A percentile compares a stretch with the other conserved stretches of the same genome.
Conservation (phyloP, 2,888 invertebrate genomes). For the Dicycla oo region DNA sequence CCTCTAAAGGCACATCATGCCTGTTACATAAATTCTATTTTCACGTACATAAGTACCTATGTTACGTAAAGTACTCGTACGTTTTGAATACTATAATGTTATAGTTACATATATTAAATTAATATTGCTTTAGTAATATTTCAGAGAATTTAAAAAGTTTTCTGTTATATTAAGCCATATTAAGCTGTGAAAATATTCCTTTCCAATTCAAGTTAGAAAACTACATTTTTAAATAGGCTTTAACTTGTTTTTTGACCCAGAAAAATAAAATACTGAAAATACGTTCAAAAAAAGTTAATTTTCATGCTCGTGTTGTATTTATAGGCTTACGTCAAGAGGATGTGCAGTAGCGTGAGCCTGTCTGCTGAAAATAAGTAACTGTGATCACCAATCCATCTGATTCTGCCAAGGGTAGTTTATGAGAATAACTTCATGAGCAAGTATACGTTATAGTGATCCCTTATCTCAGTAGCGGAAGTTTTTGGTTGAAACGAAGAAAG, state of each 20-base stretch:
- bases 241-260: not conserved
- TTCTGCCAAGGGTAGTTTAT: not conserved
- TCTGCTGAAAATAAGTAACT: no score
- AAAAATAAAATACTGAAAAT: not conserved
- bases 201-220: not conserved
- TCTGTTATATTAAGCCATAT: not conserved
- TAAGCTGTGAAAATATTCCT: not conserved
- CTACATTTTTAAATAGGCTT: not conserved
- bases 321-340: not conserved
- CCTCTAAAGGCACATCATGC: not conserved
- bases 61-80: not conserved
- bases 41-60: not conserved
- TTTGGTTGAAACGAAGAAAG: not conserved
- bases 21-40: not conserved
- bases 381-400: not conserved
- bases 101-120: constrained; percentile 5
- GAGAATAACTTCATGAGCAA: not conserved
- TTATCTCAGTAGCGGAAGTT: not conserved
- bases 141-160: not conserved
- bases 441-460: not conserved
- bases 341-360: not conserved
- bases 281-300: not conserved
- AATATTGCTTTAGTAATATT: not conserved
- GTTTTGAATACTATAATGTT: not conserved
- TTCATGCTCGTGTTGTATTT: not conserved